Evolutionary conservation across 2,113 vertebrate species (phyloP).

Genomic region (Xyliphius kryptos): DNA sequence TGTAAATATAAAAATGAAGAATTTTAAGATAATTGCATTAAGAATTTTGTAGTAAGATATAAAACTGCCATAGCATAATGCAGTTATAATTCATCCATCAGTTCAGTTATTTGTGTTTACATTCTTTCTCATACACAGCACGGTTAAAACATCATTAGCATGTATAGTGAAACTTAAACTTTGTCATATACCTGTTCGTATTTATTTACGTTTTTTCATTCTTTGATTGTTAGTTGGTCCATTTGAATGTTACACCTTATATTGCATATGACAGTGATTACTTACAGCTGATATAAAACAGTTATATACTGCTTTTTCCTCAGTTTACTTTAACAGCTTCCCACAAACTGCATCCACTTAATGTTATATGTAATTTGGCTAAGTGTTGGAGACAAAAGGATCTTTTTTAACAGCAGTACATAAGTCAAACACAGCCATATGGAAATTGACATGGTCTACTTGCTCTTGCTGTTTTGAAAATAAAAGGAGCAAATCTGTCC

Average conservation of each 20-base stretch:
- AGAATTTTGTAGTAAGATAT: too few species aligned
- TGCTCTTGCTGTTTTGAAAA: constrained; percentile 26
- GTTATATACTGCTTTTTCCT: not conserved
- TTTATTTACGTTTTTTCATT: not conserved
- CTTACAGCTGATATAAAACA: constrained; percentile 4
- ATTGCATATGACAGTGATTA: not conserved
- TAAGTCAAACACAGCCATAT: constrained; percentile 32
- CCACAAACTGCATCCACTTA: constrained; percentile 31
- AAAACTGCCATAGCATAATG: too few species aligned
- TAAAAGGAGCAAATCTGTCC: constrained; percentile 29
- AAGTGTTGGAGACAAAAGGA: constrained; percentile 39
- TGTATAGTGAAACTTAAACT: too few species aligned
- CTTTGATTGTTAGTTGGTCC: not conserved
- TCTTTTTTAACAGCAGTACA: constrained; percentile 9
- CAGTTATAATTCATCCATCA: too few species aligned
- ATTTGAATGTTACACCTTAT: not conserved
- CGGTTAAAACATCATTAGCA: too few species aligned
- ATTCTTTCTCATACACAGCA: not conserved
- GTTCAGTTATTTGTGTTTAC: too few species aligned
- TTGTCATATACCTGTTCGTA: too few species aligned
- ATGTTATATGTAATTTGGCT: constrained; percentile 45
- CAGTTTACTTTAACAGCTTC: constrained; percentile 14
- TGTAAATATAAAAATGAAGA: too few species aligned
- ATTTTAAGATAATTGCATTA: too few species aligned
- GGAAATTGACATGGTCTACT: constrained; percentile 35